A percentile compares a stretch with the other conserved stretches of the same genome.
Evolutionary conservation across 2,113 vertebrate genomes (phyloP).

Genomic region (Cacatua alba): DNA sequence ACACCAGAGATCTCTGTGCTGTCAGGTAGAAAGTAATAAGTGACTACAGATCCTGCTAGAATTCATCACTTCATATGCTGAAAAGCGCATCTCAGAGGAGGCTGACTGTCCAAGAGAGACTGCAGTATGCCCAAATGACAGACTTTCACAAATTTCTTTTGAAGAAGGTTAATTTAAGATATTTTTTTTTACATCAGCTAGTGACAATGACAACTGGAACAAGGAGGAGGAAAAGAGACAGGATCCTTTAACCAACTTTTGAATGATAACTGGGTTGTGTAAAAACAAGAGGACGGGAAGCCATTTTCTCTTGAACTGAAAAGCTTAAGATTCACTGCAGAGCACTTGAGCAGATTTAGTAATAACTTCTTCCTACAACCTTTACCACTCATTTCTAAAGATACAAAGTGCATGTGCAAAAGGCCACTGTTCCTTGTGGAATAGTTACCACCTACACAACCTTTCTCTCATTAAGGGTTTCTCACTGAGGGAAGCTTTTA

Average conservation of each 20-base stretch:
- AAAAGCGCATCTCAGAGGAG: not conserved
- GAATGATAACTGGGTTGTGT: not conserved
- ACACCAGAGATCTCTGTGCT: not conserved
- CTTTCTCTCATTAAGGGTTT: not conserved
- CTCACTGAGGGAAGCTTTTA: not conserved
- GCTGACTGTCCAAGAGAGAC: not conserved
- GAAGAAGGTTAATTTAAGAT: not conserved
- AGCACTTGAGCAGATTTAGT: not conserved
- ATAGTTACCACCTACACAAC: not conserved
- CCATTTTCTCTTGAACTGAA: not conserved
- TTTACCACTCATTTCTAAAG: not conserved
- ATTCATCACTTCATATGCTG: not conserved
- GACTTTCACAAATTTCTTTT: not conserved
- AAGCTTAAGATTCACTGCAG: not conserved
- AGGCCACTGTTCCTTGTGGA: not conserved
- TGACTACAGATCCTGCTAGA: constrained; percentile 12
- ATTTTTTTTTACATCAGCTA: not conserved
- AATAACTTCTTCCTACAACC: not conserved
- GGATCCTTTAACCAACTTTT: not conserved
- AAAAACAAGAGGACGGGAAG: not conserved
- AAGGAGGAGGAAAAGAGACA: not conserved
- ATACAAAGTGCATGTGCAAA: not conserved
- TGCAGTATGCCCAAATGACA: not conserved
- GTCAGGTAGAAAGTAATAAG: constrained; percentile 38
- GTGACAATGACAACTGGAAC: not conserved